Base-by-base conservation (phyloP, 1,140 invertebrate genomes). In the Pteromalus puparum region DNA sequence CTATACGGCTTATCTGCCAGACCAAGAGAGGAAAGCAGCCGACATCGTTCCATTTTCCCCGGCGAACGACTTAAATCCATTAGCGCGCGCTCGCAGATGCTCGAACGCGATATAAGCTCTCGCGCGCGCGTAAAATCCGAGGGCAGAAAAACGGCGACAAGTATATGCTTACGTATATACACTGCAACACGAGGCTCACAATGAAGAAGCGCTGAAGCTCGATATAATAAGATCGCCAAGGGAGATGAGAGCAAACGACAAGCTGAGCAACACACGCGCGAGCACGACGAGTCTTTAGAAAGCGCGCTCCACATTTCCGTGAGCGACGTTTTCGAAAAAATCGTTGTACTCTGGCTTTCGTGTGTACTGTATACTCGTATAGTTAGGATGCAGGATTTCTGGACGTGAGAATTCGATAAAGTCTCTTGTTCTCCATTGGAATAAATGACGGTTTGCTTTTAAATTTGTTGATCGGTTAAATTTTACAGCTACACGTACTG, bases 11-110 rank as follows among this genome's bases (percentile, higher is more conserved):
- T 80, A 83, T 86, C 76, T 76, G 5, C 34, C 15, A 46, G 46
- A 6, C 70, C 9, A 28, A 1, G 67, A 18, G 67, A 13, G 67
- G 53, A 77, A 82, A 28, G 24, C 67, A 74, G 67, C 67, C 18
- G 21, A 61, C 74, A 77, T 78, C 82, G 82, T 78, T 78, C 82
- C 42, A 72, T 78, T 83, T 83, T 78, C 75, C 65, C 4, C n/a
- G 38, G 73, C 38, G 26, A 83, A 83, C 82, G 82, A 83, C 82
- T 83, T 46, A 83, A 83, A 83, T 83, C 82, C 82, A 83, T 83
- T 83, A 83, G 82, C 82, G 42, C 68, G 65, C 65, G 48, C 73
- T 75, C 73, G n/a, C 53, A n/a, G 81, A 76, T 76, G 42, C 53
- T 21, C 72, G 46, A 26, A n/a, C 10, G 21, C 26, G 81, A 82